Conservation (phyloP, 2,113 vertebrate species). For the Tragelaphus scriptus region DNA sequence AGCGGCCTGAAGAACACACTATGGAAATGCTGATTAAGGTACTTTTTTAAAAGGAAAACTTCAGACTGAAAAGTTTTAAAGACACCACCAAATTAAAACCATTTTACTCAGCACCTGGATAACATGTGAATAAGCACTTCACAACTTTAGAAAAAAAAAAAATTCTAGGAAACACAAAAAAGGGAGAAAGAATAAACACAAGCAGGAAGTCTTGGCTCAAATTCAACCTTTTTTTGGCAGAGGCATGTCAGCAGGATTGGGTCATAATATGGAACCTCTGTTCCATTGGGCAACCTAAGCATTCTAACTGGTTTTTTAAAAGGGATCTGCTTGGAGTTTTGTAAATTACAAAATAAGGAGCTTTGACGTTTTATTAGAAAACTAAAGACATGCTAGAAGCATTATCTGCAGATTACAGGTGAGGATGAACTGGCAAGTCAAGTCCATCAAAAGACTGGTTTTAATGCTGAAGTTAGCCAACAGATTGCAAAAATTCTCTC, state of each 20-base stretch:
- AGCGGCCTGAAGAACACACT: background rate
- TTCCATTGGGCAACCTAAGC: background rate
- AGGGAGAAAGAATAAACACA: constrained; percentile 2
- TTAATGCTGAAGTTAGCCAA: background rate
- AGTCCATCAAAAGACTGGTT: background rate
- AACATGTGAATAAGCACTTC: constrained; percentile 23
- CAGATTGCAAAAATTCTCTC: background rate
- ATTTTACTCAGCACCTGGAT: background rate
- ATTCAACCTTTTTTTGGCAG: background rate
- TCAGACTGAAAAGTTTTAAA: constrained; percentile 16
- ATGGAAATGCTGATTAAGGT: background rate
- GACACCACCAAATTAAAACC: background rate
- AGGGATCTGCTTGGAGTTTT: background rate
- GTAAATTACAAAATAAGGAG: background rate
- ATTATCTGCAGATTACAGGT: background rate
- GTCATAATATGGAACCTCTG: constrained; percentile 28
- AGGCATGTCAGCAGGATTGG: background rate
- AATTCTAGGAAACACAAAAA: constrained; percentile 32
- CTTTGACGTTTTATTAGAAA: background rate
- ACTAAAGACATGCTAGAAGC: background rate
- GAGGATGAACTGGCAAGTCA: background rate
- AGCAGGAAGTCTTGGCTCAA: background rate
- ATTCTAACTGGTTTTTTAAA: constrained; percentile 6
- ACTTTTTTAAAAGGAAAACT: background rate
- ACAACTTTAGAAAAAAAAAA: background rate